A percentile compares a stretch with the other conserved stretches of the same genome.
Evolutionary conservation across 1,140 invertebrate species (phyloP).

Genomic region (Drosophila biarmipes): DNA sequence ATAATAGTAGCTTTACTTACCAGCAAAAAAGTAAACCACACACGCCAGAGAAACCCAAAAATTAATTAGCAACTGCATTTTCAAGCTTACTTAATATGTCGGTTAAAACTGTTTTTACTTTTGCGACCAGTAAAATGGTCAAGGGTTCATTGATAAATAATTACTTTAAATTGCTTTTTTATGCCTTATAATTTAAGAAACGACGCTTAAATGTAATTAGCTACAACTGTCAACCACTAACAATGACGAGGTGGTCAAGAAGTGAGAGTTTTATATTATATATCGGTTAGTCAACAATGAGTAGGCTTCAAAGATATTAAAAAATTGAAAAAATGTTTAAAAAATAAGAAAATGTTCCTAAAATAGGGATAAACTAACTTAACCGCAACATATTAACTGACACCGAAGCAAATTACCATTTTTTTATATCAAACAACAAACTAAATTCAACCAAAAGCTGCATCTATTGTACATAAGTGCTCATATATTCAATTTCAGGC

Average conservation of each 20-base stretch:
- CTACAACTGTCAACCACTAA: neutral
- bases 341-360: too few relatives aligned
- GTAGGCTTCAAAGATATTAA: too few relatives aligned
- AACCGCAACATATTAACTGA: too few relatives aligned
- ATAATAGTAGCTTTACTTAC: neutral
- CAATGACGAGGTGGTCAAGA: neutral
- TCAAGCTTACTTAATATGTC: neutral
- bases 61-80: neutral
- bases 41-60: neutral
- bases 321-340: too few relatives aligned
- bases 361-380: too few relatives aligned
- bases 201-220: conserved; percentile 3
- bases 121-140: neutral
- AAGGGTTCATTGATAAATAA: conserved; percentile 5
- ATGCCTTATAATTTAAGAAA: neutral
- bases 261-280: neutral
- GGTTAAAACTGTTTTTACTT: neutral
- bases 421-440: too few relatives aligned
- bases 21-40: conserved; percentile 1
- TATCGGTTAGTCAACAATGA: too few relatives aligned
- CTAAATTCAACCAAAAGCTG: too few relatives aligned
- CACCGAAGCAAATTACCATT: too few relatives aligned
- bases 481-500: neutral
- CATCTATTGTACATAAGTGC: neutral
- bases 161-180: neutral